Evolutionary conservation across 2,888 invertebrate genomes (phyloP).

Genomic region (Augochlorella aurata): DNA sequence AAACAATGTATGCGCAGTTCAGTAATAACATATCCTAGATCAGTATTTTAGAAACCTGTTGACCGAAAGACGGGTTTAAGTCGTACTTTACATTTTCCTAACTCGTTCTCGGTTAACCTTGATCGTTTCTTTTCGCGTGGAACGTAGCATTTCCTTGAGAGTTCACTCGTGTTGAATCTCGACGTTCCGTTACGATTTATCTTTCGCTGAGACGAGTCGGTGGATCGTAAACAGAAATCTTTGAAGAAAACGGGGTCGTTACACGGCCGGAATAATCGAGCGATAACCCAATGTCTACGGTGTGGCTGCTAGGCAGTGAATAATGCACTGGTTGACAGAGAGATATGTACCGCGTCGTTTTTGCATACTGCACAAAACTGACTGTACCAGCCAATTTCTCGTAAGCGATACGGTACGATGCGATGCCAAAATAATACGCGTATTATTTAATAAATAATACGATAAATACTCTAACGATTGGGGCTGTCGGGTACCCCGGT

Average conservation of each 20-base stretch:
- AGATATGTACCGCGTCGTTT: neutral
- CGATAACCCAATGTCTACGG: constrained; percentile 52
- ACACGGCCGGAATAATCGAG: constrained; percentile 60
- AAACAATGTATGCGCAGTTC: too few species aligned
- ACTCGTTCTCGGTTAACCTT: neutral
- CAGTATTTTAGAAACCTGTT: neutral
- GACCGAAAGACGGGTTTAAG: neutral
- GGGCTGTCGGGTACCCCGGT: too few species aligned
- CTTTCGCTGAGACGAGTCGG: constrained; percentile 42
- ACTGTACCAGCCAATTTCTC: neutral
- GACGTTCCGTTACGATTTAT: constrained; percentile 54
- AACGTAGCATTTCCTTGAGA: neutral
- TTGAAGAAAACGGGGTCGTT: constrained; percentile 62
- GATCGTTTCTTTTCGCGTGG: neutral
- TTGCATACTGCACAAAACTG: neutral
- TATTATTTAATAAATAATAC: too few species aligned
- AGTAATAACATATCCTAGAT: too few species aligned
- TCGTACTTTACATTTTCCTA: neutral
- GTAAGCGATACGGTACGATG: too few species aligned
- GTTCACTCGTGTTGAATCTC: constrained; percentile 26
- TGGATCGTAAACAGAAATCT: constrained; percentile 62
- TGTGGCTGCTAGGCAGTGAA: constrained; percentile 6
- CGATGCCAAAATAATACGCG: too few species aligned
- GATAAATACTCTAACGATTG: too few species aligned
- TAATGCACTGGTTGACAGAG: neutral